Conservation (phyloP, 2,113 vertebrate genomes). For the Nettapus auritus region DNA sequence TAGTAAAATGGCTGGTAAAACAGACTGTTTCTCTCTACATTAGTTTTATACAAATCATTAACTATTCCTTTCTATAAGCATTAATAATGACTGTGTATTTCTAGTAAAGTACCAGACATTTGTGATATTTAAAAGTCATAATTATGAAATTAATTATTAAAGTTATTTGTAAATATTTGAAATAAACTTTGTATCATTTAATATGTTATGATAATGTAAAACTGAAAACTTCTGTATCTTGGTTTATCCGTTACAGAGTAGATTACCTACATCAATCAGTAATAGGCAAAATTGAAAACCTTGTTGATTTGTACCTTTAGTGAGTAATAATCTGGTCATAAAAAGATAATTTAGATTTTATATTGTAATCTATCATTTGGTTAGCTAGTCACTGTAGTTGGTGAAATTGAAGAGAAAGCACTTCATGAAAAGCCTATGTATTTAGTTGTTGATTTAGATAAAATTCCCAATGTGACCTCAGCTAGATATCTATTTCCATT, state of each 20-base stretch:
- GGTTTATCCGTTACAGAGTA: background rate
- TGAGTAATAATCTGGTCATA: background rate
- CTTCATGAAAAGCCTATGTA: background rate
- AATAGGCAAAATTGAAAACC: background rate
- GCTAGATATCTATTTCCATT: background rate
- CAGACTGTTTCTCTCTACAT: background rate
- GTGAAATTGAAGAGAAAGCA: background rate
- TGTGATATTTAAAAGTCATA: background rate
- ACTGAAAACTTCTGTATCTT: background rate
- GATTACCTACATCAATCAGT: background rate
- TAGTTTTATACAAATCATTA: background rate
- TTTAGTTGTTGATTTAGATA: background rate
- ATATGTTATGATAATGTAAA: background rate
- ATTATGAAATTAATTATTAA: background rate
- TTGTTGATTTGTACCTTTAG: background rate
- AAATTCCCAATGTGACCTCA: background rate
- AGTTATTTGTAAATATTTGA: background rate
- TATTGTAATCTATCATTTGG: background rate
- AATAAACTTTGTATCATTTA: background rate
- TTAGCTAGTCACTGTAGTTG: background rate
- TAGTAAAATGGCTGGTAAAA: background rate
- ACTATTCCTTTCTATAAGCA: background rate
- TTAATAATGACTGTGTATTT: background rate
- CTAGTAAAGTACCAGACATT: background rate
- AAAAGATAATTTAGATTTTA: background rate